Percentiles rank a stretch among this genome's conserved stretches.
Conservation (phyloP, 2,888 invertebrate species). For the Seira sanloemensis region DNA sequence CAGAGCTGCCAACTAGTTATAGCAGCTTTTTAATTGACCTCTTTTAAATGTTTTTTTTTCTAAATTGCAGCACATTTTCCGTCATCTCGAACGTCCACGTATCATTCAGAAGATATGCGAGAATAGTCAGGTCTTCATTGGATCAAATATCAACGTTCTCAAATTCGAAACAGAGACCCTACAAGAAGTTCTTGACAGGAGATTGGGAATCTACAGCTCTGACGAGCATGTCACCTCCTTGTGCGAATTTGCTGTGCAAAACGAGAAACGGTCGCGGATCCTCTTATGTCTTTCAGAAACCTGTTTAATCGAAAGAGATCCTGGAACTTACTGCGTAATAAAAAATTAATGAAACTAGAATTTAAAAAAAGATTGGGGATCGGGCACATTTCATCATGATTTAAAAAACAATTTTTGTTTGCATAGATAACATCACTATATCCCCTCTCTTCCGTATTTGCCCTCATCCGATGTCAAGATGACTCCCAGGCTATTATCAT, state of each 20-base stretch:
- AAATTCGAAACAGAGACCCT: constrained; percentile 86
- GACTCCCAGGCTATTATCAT: constrained; percentile 96
- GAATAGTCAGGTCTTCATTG: constrained; percentile 87
- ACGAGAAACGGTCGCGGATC: constrained; percentile 87
- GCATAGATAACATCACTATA: constrained; percentile 69
- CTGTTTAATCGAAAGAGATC: constrained; percentile 96
- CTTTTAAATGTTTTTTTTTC: too few species aligned
- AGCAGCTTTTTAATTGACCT: too few species aligned
- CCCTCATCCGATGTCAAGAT: constrained; percentile 90
- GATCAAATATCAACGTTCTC: constrained; percentile 88
- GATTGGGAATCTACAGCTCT: constrained; percentile 94
- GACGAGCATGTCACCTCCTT: constrained; percentile 97
- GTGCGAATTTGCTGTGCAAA: constrained; percentile 97
- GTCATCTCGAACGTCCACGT: constrained; percentile 88
- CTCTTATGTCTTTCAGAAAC: constrained; percentile 96
- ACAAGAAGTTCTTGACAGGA: constrained; percentile 89
- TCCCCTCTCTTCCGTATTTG: constrained; percentile 84
- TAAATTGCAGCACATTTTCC: constrained; percentile 88
- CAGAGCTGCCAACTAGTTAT: too few species aligned
- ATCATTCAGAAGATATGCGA: constrained; percentile 92
- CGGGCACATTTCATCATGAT: too few species aligned
- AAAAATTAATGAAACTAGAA: constrained; percentile 6
- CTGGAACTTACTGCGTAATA: constrained; percentile 86
- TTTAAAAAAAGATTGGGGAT: too few species aligned
- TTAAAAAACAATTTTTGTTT: too few species aligned